Percentiles rank a stretch among this genome's conserved stretches.
Conservation (phyloP, 2,888 invertebrate species). For the Dioctria rufipes region DNA sequence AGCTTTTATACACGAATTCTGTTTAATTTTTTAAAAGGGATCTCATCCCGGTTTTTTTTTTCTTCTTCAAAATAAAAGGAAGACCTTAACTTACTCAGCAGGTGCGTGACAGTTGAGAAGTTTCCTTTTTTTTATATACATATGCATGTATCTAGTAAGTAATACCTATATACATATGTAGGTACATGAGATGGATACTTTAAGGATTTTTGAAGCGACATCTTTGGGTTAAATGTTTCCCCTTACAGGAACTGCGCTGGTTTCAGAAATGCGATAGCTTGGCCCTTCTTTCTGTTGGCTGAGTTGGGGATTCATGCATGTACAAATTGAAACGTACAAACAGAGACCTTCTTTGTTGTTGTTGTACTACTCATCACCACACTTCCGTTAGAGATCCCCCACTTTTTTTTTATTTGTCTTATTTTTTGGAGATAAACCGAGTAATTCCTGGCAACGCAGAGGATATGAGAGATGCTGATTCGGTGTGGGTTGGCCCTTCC, state of each 20-base stretch:
- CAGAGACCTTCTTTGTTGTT: not conserved
- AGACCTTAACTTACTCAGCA: not conserved
- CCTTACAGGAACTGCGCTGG: not conserved
- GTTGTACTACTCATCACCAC: conserved; percentile 3
- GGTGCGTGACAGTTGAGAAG: not conserved
- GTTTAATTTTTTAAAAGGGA: conserved; percentile 48
- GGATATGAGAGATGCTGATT: not conserved
- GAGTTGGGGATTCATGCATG: not conserved
- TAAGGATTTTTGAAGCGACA: not conserved
- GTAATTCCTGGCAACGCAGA: conserved; percentile 27
- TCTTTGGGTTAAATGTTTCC: not conserved
- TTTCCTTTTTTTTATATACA: not conserved
- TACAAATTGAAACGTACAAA: conserved; percentile 42
- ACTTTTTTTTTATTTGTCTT: not conserved
- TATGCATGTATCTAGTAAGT: too few relatives aligned
- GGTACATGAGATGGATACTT: not conserved
- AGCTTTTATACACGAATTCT: not conserved
- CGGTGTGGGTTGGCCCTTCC: not conserved
- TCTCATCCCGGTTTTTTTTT: conserved; percentile 1
- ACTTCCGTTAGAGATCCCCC: not conserved
- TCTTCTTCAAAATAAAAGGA: not conserved
- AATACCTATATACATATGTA: too few relatives aligned
- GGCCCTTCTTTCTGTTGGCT: not conserved
- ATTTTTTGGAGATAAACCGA: conserved; percentile 11
- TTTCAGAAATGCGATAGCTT: not conserved